Evolutionary conservation across 2,797 vertebrate genomes (phyloP).

Genomic region (Fistularia tabacaria): DNA sequence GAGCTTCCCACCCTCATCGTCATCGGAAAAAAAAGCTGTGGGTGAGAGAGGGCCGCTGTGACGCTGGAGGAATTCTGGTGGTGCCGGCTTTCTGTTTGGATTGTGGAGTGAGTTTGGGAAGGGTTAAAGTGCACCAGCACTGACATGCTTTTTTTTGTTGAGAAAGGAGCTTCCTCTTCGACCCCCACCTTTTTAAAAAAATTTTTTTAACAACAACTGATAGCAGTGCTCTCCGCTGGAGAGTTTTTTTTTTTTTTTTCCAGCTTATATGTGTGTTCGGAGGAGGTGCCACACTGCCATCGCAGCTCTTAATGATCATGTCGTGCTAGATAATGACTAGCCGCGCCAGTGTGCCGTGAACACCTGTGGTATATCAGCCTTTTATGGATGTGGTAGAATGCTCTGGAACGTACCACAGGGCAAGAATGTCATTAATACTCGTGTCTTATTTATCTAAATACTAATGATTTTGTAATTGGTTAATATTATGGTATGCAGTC

Average conservation of each 20-base stretch:
- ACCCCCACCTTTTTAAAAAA: constrained; percentile 18
- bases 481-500: no score
- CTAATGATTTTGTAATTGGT: background rate
- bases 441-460: constrained; percentile 4
- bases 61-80: constrained; percentile 61
- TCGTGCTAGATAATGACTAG: constrained; percentile 68
- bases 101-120: constrained; percentile 60
- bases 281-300: constrained; percentile 53
- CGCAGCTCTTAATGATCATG: constrained; percentile 69
- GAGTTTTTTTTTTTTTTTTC: constrained; percentile 10
- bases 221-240: constrained; percentile 54
- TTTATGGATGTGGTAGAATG: constrained; percentile 59
- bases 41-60: constrained; percentile 36
- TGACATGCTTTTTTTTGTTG: constrained; percentile 66
- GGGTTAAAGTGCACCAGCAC: constrained; percentile 72
- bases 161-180: constrained; percentile 55
- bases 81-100: constrained; percentile 68
- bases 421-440: constrained; percentile 43
- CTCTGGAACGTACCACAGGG: constrained; percentile 44
- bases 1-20: constrained; percentile 41
- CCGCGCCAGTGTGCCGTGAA: constrained; percentile 57
- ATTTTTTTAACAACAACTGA: constrained; percentile 47
- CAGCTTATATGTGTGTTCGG: constrained; percentile 17
- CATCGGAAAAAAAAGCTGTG: constrained; percentile 43
- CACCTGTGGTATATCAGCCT: constrained; percentile 65